These are phyloP conservation scores for Dasyprocta punctata DNA, from an alignment of 2,113 vertebrate genomes.

Conservation along the genomic window DNA sequence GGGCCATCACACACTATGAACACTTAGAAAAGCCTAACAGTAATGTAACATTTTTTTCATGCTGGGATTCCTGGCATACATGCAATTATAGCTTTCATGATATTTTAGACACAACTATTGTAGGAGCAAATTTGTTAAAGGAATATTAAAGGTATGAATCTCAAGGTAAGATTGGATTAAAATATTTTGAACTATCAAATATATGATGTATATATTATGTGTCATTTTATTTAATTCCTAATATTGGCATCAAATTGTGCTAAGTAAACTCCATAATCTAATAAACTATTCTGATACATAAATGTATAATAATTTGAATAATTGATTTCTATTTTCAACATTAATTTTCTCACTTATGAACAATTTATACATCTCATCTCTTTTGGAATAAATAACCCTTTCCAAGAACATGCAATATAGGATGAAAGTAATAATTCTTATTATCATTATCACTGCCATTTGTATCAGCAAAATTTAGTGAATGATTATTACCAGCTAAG, in stretches of 20 bases:
- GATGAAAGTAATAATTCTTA: neutral
- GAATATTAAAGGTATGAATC: slow-evolving; percentile 31
- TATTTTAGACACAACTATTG: slow-evolving; percentile 63
- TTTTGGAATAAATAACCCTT: neutral
- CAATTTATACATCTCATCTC: neutral
- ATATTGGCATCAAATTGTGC: neutral
- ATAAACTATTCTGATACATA: neutral
- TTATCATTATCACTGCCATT: neutral
- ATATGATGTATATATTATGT: neutral
- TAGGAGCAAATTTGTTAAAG: slow-evolving; percentile 40
- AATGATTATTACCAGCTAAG: neutral
- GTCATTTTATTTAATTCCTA: neutral
- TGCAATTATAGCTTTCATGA: slow-evolving; percentile 57
- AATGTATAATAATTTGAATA: neutral
- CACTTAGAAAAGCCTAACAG: slow-evolving; percentile 56
- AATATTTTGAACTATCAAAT: neutral
- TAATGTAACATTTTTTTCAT: slow-evolving; percentile 64
- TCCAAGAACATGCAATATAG: neutral
- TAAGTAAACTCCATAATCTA: neutral
- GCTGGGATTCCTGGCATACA: slow-evolving; percentile 25
- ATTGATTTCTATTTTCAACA: neutral
- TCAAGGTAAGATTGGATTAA: neutral
- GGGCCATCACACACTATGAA: slow-evolving; percentile 54
- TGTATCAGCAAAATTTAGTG: neutral
- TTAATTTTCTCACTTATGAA: neutral